Base-by-base conservation (phyloP, 2,797 vertebrate species). In the Propithecus deckenii region DNA sequence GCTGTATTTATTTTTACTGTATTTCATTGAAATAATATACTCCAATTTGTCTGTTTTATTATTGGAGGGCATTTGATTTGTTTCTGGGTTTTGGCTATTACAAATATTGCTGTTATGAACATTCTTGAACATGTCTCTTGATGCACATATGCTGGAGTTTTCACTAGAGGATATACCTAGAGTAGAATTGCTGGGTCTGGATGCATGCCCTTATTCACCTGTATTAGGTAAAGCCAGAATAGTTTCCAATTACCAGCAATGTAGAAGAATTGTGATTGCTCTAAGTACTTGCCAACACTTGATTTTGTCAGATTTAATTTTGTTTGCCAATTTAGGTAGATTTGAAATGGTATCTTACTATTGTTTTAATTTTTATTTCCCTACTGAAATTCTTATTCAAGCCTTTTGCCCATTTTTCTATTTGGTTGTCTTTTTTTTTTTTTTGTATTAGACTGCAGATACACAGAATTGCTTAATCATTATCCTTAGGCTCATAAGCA, bases 1-100 rank as follows among this genome's bases (percentile, higher is more conserved):
- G 43, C 55, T 84, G 9, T 79, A 35, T 94, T 88, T 91, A 76
- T 61, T 91, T 88, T 96, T 63, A 79, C 43, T 79, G 22, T 90
- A 59, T 55, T 86, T 85, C 30, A 28, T 55, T 81, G 12, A 81
- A 93, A 76, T 71, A 93, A 28, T 89, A 10, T 46, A 59, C 13
- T 55, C 78, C 41, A 63, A n/a, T 71, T 78, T 89, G 10, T 75
- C 75, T 75, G 0, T 84, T 57, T 74, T 85, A 46, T 55, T 55
- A 38, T 38, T 71, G 38, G 3, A 50, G 41, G 28, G 41, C 61
- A 61, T 84, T 95, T 78, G 43, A 38, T 69, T 88, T 86, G 43
- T 71, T 89, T 92, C 61, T 83, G 38, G 20, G 57, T 65, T 80
- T 41, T 61, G 57, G n/a, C 38, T 75, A 11, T 79, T 80, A 57